Percentiles rank a stretch among this genome's conserved stretches.
Evolutionary conservation across 2,888 invertebrate genomes (phyloP).

Genomic region (Andricus quercusramuli): DNA sequence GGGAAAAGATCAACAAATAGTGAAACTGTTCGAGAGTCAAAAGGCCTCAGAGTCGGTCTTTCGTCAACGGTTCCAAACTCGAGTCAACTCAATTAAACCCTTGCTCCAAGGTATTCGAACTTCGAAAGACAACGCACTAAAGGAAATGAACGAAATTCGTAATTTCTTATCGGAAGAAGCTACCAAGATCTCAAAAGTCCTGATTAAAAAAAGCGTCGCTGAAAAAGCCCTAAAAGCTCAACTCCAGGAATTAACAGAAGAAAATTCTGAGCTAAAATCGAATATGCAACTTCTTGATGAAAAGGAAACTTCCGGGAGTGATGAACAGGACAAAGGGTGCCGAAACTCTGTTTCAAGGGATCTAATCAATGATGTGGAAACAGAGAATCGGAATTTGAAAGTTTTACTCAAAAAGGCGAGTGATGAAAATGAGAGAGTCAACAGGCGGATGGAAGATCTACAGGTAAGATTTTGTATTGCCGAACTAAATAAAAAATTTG

Average conservation of each 20-base stretch:
- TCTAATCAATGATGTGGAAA: constrained; percentile 13
- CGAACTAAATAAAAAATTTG: background rate
- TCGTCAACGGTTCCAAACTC: constrained; percentile 20
- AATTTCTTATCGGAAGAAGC: constrained; percentile 20
- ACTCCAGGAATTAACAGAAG: constrained; percentile 15
- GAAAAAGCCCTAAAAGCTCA: background rate
- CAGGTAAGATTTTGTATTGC: background rate
- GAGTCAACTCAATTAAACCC: constrained; percentile 13
- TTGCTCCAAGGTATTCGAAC: background rate
- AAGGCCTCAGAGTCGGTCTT: background rate
- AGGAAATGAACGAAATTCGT: constrained; percentile 21
- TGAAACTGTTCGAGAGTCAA: background rate
- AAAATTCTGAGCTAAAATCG: constrained; percentile 20
- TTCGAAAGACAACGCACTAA: constrained; percentile 3
- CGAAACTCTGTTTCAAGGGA: background rate
- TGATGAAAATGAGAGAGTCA: constrained; percentile 9
- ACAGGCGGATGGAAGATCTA: background rate
- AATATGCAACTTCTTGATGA: constrained; percentile 23
- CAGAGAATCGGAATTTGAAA: constrained; percentile 29
- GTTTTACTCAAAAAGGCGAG: constrained; percentile 5
- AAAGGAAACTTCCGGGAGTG: constrained; percentile 17
- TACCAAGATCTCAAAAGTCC: background rate
- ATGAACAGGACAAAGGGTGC: constrained; percentile 30
- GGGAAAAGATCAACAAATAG: constrained; percentile 17
- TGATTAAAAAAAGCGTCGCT: background rate